Base-by-base conservation (phyloP, 1,140 invertebrate species). In the Octopus sinensis region DNA sequence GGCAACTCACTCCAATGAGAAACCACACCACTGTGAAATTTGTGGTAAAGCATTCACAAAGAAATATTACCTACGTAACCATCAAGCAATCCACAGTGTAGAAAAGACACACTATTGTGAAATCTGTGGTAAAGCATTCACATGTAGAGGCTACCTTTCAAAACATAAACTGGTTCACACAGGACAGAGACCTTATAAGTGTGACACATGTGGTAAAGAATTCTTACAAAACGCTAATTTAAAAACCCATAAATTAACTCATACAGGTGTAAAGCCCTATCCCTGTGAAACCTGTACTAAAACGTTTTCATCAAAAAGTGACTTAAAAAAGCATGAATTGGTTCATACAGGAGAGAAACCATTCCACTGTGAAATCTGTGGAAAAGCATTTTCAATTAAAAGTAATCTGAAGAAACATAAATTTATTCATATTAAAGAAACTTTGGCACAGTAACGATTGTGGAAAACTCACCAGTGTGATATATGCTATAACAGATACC, bases 11-110 rank as follows among this genome's bases (percentile, higher is more conserved):
- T 89, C 86, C 7, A 90, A 89, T 6, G 88, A 88, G 54, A 82
- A 82, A 13, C 87, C 84, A 68, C 90, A 86, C 76, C 86, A 86
- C 75, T 92, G 91, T 83, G 84, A 87, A 71, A 88, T 86, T 82
- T 92, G 91, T 85, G 90, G 89, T 12, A 76, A 82, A 54, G 30
- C 53, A 13, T 83, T 83, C 89, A 96, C 95, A 79, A 92, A 95
- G 53, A 86, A 83, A 54, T 80, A 80, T 68, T 84, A 84, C 54
- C 81, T 88, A n/a, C 83, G 84, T 56, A 84, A 83, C n/a, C 90
- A 91, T 80, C 85, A 83, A 84, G 54, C 85, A 54, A 83, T 86
- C 52, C 91, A 91, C 82, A 88, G 84, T 7, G 90, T 88, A 6
- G 87, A 88, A 75, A 82, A 81, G 52, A 87, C 84, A 62, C 89